A percentile compares a stretch with the other conserved stretches of the same genome.
These are phyloP conservation scores for Aspidiotus rigidus DNA, from an alignment of 2,888 invertebrate genomes.

Conservation along the genomic window DNA sequence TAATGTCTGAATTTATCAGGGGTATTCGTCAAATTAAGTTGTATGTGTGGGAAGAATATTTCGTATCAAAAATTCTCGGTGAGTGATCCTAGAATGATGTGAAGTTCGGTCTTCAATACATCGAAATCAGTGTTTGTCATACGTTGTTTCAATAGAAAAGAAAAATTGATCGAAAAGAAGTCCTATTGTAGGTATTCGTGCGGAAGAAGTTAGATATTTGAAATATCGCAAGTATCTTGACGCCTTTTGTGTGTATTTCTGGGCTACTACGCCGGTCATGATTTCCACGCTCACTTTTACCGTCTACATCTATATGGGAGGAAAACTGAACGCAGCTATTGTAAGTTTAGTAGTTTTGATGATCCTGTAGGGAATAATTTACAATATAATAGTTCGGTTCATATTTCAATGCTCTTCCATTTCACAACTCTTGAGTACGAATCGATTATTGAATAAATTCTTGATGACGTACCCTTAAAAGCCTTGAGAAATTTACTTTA, in stretches of 20 bases:
- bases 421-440: too few relatives aligned
- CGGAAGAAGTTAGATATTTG: constrained; percentile 64
- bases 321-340: constrained; percentile 73
- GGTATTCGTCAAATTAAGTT: constrained; percentile 86
- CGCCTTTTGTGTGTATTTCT: constrained; percentile 94
- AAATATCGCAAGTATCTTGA: constrained; percentile 88
- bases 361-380: too few relatives aligned
- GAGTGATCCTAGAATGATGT: constrained; percentile 40
- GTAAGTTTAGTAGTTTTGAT: constrained; percentile 44
- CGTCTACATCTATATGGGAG: constrained; percentile 65
- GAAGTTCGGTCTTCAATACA: too few relatives aligned
- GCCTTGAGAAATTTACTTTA: too few relatives aligned
- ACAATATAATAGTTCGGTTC: too few relatives aligned
- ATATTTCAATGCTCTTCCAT: too few relatives aligned
- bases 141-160: neutral
- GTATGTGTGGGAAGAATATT: constrained; percentile 88
- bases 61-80: constrained; percentile 61
- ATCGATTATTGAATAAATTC: too few relatives aligned
- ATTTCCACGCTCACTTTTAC: constrained; percentile 76
- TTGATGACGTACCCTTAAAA: too few relatives aligned
- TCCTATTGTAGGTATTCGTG: constrained; percentile 51
- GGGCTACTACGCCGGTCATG: constrained; percentile 94
- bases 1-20: constrained; percentile 74
- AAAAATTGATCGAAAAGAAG: neutral
- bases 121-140: neutral